phyloP scores from a whole-genome alignment of 1,140 invertebrate genomes.

The Eupeodes corollae region DNA sequence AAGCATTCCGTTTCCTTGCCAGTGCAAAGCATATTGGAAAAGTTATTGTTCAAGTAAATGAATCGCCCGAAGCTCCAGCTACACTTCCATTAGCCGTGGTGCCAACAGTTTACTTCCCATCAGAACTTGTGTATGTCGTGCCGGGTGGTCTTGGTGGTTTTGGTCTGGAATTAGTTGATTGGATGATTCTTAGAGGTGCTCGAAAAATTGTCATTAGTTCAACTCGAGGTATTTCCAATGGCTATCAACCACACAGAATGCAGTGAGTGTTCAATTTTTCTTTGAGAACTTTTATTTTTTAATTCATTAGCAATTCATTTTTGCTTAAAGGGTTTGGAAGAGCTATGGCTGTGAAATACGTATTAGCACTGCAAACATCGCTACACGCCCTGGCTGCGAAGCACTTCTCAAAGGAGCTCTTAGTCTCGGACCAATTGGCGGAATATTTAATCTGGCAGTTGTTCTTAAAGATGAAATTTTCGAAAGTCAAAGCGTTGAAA shows the following conservation, averaged over 20 bases:
- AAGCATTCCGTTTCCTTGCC: constrained; percentile 65
- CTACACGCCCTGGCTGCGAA: constrained; percentile 47
- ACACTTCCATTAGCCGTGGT: constrained; percentile 25
- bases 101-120: constrained; percentile 38
- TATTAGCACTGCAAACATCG: constrained; percentile 53
- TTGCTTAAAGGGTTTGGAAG: constrained; percentile 46
- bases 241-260: constrained; percentile 62
- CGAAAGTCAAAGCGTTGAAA: constrained; percentile 50
- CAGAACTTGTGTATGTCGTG: constrained; percentile 43
- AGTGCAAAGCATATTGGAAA: constrained; percentile 83
- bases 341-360: constrained; percentile 48
- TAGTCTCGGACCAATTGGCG: constrained; percentile 51
- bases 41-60: constrained; percentile 41
- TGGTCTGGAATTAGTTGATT: constrained; percentile 80
- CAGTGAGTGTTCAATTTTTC: constrained; percentile 31
- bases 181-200: constrained; percentile 73
- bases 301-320: too few species aligned
- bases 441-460: constrained; percentile 74
- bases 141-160: constrained; percentile 79
- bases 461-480: constrained; percentile 51
- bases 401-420: constrained; percentile 50
- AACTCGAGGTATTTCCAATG: constrained; percentile 60
- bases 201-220: constrained; percentile 69
- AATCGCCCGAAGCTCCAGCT: constrained; percentile 10
- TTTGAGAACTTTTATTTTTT: not conserved